phyloP scores from a whole-genome alignment of 2,113 vertebrate genomes.

The Anser cygnoides region DNA sequence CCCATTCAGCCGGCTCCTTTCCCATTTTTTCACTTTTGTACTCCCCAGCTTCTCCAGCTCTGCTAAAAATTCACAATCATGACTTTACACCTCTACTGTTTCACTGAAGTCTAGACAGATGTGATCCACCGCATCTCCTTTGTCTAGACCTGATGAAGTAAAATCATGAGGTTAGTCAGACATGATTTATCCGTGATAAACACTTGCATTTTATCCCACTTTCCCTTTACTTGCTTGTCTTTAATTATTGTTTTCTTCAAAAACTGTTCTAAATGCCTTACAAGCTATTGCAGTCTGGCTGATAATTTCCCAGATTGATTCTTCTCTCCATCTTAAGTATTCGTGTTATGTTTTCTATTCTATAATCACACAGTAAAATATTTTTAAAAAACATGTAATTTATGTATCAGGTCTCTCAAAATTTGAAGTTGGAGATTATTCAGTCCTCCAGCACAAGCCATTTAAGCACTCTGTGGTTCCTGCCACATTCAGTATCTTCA shows the following conservation, averaged over 20 bases:
- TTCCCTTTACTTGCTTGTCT: background rate
- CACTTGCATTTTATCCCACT: background rate
- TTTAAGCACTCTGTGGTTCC: background rate
- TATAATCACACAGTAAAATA: background rate
- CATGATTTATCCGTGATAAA: background rate
- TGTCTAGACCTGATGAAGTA: background rate
- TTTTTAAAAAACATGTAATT: background rate
- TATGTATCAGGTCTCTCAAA: background rate
- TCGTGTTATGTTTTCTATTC: background rate
- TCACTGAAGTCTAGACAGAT: background rate
- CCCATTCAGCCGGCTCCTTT: background rate
- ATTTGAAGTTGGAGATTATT: background rate
- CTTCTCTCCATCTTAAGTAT: background rate
- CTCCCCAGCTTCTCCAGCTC: background rate
- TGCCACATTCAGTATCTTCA: background rate
- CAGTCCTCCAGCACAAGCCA: background rate
- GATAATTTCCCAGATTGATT: background rate
- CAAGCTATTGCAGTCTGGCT: background rate
- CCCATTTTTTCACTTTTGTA: background rate
- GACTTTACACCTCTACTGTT: background rate
- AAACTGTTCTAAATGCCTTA: background rate
- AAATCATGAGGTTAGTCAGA: background rate
- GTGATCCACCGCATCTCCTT: background rate
- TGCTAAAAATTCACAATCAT: background rate
- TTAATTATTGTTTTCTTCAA: slow-evolving; percentile 1